Base-by-base conservation (phyloP, 2,888 invertebrate genomes). In the Scaptomyza parva region DNA sequence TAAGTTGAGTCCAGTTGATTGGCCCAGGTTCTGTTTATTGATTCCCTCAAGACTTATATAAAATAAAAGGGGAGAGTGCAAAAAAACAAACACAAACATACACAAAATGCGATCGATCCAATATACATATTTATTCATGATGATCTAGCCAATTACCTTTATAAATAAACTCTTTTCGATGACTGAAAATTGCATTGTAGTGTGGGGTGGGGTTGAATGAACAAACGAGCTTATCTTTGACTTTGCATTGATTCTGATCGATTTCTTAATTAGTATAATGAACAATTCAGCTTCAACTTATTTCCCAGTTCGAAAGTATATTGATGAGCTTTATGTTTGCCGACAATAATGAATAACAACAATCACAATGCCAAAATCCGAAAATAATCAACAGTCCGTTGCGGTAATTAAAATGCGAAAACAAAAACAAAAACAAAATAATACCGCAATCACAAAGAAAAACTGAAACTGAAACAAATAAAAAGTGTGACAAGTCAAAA, bases 331-430 rank as follows among this genome's bases (percentile, higher is more conserved):
- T 52, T 33, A 51, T 62, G 44, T 52, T 24, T 24, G 24, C 39
- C 20, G 26, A 8, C 28, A 8, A 33, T 35, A 11, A 14, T 43
- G 33, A 55, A 70, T 68, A 52, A 69, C 30, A 33, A n/a, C 33
- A 30, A 11, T 4, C 2, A 61, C 47, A 20, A 47, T 53, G 63
- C 51, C 70, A 86, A 80, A 1, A 30, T 17, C n/a, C n/a, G n/a
- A 58, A 74, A 65, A 63, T 70, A 83, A 78, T 73, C 64, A 67
- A 67, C 47, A n/a, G 30, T n/a, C 40, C 50, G 44, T 50, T 50
- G 44, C 43, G 40, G 52, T 80, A 77, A 83, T 80, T 82, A 80
- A 85, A 77, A 82, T 60, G 51, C 50, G 45, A 7, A 14, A 30
- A 20, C 30, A 30, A 45, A 4, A 26, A 45, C 7, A 28, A 65